Percentiles rank a stretch among this genome's conserved stretches.
phyloP scores from a whole-genome alignment of 2,797 vertebrate species.

The Threskiornis aethiopicus region DNA sequence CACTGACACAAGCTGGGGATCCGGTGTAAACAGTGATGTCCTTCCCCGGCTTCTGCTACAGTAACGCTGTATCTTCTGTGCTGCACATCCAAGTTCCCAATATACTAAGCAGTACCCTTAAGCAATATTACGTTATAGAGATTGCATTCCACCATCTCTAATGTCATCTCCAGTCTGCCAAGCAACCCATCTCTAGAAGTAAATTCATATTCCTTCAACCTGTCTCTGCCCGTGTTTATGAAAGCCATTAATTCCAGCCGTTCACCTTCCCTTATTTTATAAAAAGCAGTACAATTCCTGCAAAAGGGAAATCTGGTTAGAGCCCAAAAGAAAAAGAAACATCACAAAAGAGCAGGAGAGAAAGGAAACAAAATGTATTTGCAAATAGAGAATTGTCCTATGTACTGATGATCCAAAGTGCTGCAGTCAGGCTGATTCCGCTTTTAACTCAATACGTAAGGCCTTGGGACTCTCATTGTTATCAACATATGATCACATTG shows the following conservation, averaged over 20 bases:
- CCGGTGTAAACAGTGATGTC: background rate
- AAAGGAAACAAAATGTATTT: background rate
- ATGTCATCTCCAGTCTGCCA: background rate
- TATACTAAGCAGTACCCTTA: background rate
- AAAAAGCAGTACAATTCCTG: background rate
- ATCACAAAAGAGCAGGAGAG: background rate
- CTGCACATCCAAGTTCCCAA: background rate
- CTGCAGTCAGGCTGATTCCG: background rate
- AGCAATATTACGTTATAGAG: background rate
- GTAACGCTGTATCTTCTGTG: fast-evolving
- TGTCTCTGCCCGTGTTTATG: background rate
- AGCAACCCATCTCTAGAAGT: background rate
- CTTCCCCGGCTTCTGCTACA: background rate
- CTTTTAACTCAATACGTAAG: background rate
- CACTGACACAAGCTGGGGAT: background rate
- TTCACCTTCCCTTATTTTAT: background rate
- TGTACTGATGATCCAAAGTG: background rate
- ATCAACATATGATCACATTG: background rate
- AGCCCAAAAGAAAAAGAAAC: background rate
- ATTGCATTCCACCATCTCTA: background rate
- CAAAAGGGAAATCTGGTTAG: background rate
- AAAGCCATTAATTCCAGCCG: background rate
- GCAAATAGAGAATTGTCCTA: background rate
- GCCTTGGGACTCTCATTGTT: background rate
- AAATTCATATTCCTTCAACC: background rate